Evolutionary conservation across 2,797 vertebrate species (phyloP).

Genomic region (Premnoplex brunnescens): DNA sequence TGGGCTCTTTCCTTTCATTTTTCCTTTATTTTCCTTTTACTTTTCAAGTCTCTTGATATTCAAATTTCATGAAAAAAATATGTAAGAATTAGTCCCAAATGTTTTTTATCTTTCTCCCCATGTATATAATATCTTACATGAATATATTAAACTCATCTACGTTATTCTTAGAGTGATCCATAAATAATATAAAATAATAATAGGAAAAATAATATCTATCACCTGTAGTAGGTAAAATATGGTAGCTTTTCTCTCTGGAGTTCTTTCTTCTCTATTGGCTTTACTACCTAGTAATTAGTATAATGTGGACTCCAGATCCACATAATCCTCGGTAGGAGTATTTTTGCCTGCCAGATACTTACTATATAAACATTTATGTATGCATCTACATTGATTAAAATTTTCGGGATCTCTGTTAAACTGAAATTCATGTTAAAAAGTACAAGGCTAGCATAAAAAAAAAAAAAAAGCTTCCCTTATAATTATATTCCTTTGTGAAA

Average conservation of each 20-base stretch:
- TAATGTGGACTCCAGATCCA: not conserved
- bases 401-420: slow-evolving; percentile 42
- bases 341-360: not conserved
- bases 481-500: slow-evolving; percentile 54
- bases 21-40: slow-evolving; percentile 30
- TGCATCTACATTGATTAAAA: not conserved
- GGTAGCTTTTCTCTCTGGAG: not conserved
- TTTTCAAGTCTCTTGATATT: slow-evolving; percentile 10
- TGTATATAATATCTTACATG: not conserved
- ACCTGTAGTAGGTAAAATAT: slow-evolving; percentile 6
- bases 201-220: slow-evolving; percentile 16
- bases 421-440: slow-evolving; percentile 47
- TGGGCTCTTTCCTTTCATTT: not conserved
- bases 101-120: not conserved
- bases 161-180: not conserved
- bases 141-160: slow-evolving; percentile 14
- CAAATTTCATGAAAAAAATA: slow-evolving; percentile 40
- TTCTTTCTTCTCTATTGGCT: not conserved
- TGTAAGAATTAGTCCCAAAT: slow-evolving; percentile 26
- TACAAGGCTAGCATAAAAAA: not conserved
- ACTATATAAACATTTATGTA: slow-evolving; percentile 12
- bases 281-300: slow-evolving; percentile 29
- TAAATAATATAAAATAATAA: slow-evolving; percentile 28
- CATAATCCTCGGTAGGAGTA: not conserved
- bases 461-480: not conserved